These are phyloP conservation scores for Tetragnatha montana DNA, from an alignment of 2,888 invertebrate species.

Conservation along the genomic window DNA sequence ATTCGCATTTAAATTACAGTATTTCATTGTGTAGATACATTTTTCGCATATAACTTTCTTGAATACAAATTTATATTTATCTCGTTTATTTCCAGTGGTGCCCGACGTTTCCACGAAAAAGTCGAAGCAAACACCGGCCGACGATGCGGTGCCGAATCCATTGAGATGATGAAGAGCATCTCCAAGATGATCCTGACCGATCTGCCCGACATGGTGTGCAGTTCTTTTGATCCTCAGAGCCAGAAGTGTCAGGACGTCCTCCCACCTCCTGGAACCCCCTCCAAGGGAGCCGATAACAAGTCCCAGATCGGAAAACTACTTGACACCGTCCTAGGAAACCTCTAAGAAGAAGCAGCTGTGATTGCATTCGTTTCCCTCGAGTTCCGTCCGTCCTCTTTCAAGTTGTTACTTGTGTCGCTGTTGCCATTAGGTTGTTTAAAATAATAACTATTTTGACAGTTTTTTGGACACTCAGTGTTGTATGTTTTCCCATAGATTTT, in stretches of 20 bases:
- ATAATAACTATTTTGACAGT: too few species aligned
- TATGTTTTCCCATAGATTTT: not conserved
- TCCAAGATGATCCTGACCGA: conserved; percentile 60
- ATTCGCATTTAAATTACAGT: too few species aligned
- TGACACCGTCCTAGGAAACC: conserved; percentile 62
- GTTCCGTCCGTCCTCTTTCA: not conserved
- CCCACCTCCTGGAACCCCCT: conserved; percentile 34
- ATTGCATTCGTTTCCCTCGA: conserved; percentile 28
- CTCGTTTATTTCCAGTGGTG: conserved; percentile 36
- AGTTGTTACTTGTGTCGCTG: too few species aligned
- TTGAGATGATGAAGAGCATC: conserved; percentile 35
- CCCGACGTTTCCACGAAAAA: conserved; percentile 52
- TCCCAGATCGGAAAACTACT: conserved; percentile 58
- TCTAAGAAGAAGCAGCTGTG: conserved; percentile 59
- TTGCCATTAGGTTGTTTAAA: too few species aligned
- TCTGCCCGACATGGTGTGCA: conserved; percentile 46
- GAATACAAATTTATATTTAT: not conserved
- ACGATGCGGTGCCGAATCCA: conserved; percentile 52
- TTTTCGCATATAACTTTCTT: not conserved
- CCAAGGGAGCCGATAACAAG: conserved; percentile 58
- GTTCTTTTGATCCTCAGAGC: conserved; percentile 38
- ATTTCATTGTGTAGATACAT: not conserved
- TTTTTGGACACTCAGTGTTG: not conserved
- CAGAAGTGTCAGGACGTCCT: conserved; percentile 35
- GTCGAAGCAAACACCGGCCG: conserved; percentile 23